Percentiles rank a stretch among this genome's conserved stretches.
Evolutionary conservation across 2,113 vertebrate genomes (phyloP).

Genomic region (Epinephelus lanceolatus): DNA sequence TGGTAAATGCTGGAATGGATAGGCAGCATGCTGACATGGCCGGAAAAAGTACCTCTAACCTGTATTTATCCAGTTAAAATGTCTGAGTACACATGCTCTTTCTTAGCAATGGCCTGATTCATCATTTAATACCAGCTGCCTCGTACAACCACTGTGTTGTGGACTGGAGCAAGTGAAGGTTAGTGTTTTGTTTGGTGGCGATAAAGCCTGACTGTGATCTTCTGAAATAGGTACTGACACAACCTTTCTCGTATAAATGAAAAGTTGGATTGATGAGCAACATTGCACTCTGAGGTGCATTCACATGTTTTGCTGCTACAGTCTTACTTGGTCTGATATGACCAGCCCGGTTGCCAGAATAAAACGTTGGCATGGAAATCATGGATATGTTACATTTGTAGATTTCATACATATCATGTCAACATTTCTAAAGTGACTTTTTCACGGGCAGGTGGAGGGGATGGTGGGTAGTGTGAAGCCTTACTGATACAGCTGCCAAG

Average conservation of each 20-base stretch:
- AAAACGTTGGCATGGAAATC: too few relatives aligned
- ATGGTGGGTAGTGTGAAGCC: too few relatives aligned
- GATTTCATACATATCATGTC: too few relatives aligned
- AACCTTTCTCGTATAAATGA: not conserved
- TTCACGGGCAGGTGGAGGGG: too few relatives aligned
- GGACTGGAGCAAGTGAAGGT: not conserved
- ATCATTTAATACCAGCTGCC: slow-evolving; percentile 1
- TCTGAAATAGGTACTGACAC: not conserved
- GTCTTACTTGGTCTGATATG: not conserved
- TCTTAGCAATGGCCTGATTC: slow-evolving; percentile 2
- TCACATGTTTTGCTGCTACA: not conserved
- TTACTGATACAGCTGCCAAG: too few relatives aligned
- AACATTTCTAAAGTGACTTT: too few relatives aligned
- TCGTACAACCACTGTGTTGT: not conserved
- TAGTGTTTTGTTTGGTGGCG: not conserved
- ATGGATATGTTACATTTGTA: too few relatives aligned
- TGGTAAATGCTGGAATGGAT: slow-evolving; percentile 15
- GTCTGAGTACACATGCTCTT: slow-evolving; percentile 8
- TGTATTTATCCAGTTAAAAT: slow-evolving; percentile 37
- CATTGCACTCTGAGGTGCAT: not conserved
- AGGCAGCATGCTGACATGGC: slow-evolving; percentile 23
- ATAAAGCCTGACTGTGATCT: not conserved
- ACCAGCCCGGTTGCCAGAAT: too few relatives aligned
- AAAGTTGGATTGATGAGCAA: not conserved
- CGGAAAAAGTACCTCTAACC: not conserved